Conservation (phyloP, 2,797 vertebrate genomes). For the Rhinichthys osculus region DNA sequence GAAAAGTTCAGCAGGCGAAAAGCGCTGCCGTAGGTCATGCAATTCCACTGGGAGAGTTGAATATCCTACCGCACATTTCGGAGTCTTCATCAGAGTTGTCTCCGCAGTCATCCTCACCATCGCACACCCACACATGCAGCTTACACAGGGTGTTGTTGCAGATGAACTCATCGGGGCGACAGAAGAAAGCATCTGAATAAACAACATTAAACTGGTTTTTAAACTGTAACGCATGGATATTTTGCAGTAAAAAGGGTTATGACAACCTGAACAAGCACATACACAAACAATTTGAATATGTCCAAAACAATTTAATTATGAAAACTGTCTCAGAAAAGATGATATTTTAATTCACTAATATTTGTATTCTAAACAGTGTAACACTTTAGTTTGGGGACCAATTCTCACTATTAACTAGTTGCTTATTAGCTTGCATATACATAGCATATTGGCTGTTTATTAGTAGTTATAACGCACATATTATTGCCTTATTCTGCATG, state of each 20-base stretch:
- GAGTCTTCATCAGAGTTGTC: slow-evolving; percentile 96
- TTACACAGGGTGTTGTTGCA: slow-evolving; percentile 99
- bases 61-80: slow-evolving; percentile 91
- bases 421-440: neutral
- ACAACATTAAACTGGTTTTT: slow-evolving; percentile 32
- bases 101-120: slow-evolving; percentile 97
- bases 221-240: neutral
- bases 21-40: neutral
- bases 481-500: neutral
- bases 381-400: neutral
- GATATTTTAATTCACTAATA: neutral
- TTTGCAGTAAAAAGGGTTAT: neutral
- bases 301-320: neutral
- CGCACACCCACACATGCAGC: slow-evolving; percentile 94
- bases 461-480: neutral
- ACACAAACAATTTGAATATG: neutral
- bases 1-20: neutral
- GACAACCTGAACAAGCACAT: neutral
- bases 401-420: neutral
- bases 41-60: slow-evolving; percentile 8
- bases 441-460: neutral
- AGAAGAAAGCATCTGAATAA: slow-evolving; percentile 90
- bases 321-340: neutral
- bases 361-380: neutral
- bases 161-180: slow-evolving; percentile 92